phyloP scores from a whole-genome alignment of 2,888 invertebrate species.

The Coecobrya sp. region DNA sequence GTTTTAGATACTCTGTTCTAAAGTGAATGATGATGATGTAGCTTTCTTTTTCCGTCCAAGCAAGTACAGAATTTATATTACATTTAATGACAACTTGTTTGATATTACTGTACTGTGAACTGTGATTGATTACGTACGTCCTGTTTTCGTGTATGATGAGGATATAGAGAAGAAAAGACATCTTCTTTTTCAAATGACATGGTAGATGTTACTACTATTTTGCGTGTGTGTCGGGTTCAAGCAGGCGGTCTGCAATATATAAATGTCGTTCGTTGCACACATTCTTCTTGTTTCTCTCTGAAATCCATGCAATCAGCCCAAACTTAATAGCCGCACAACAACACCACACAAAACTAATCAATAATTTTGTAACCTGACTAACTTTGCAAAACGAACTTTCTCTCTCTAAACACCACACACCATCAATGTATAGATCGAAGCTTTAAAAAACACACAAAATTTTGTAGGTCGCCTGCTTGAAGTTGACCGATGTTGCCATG shows the following conservation, averaged over 20 bases:
- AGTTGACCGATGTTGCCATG: neutral
- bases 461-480: constrained; percentile 17
- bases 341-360: neutral
- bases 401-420: neutral
- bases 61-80: too few species aligned
- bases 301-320: constrained; percentile 6
- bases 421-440: neutral
- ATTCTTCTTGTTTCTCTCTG: neutral
- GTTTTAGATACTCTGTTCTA: too few species aligned
- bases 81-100: too few species aligned
- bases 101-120: too few species aligned
- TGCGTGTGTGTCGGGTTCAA: neutral
- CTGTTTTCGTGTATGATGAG: too few species aligned
- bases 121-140: too few species aligned
- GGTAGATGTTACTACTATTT: neutral
- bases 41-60: neutral
- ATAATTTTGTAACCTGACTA: neutral
- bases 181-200: neutral
- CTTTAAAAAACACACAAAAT: neutral
- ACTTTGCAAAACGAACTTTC: neutral
- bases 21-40: neutral
- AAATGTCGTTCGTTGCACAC: neutral
- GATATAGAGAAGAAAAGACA: neutral
- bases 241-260: neutral
- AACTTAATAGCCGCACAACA: neutral